Evolutionary conservation across 1,140 invertebrate genomes (phyloP).

Genomic region (Cyphomyrmex costatus): DNA sequence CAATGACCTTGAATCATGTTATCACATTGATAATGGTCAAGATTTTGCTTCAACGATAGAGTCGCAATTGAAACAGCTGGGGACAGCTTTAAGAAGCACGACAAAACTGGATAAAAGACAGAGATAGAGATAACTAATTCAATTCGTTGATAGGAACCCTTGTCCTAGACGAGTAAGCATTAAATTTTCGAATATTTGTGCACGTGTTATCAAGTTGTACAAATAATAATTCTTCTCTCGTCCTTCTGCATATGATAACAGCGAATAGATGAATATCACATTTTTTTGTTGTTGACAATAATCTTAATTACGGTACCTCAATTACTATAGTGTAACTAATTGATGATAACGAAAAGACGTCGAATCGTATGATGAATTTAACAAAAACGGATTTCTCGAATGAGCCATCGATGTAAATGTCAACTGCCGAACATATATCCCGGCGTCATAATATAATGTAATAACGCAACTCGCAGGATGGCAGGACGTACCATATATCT

Average conservation of each 20-base stretch:
- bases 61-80: background rate
- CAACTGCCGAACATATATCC: constrained; percentile 13
- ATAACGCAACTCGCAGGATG: constrained; percentile 35
- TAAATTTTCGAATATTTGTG: background rate
- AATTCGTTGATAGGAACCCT: constrained; percentile 38
- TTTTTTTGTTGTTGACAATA: background rate
- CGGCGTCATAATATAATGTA: constrained; percentile 26
- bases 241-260: background rate
- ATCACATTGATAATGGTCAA: constrained; percentile 64
- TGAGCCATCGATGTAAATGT: background rate
- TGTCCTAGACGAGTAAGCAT: background rate
- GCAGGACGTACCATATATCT: constrained; percentile 34
- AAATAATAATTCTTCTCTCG: constrained; percentile 17
- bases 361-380: background rate
- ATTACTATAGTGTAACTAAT: background rate
- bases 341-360: background rate
- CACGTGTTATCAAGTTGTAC: background rate
- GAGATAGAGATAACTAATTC: constrained; percentile 59
- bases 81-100: constrained; percentile 23
- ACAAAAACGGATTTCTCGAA: background rate
- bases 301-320: no score
- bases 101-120: constrained; percentile 66
- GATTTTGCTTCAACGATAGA: constrained; percentile 62
- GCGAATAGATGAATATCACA: background rate
- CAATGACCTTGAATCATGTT: constrained; percentile 49